Evolutionary conservation across 1,140 invertebrate species (phyloP), one percentile per base, ranked within the genome.

Genomic region (Hydropsyche tenuis): DNA sequence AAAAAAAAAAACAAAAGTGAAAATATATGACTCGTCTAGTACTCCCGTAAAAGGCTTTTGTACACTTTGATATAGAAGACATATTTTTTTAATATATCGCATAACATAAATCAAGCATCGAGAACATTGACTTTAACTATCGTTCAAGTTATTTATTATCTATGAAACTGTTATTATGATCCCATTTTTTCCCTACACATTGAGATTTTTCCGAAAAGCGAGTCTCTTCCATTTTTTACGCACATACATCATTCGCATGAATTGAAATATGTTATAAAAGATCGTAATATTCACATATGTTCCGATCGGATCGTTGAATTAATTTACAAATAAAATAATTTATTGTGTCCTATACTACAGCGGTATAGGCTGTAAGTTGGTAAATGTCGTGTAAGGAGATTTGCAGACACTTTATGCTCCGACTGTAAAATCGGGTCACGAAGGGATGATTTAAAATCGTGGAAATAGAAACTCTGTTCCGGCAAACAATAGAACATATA

Each of bases 91-190:
- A 53, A 53, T 53, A 53, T 53, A 53, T 53, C 48, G 16, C 48
- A 53, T 53, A 53, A 53, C 48, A 53, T 53, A 53, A 53, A 53
- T 53, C 48, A 53, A 16, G 1, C 48, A 53, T 53, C 48, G 48
- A 9, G 48, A 53, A 18, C 48, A 53, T 53, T 16, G 48, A 53
- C 48, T 53, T 53, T 53, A 53, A 53, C 48, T 53, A 53, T 53
- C 48, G 48, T 53, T 53, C 48, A 53, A 53, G 48, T 53, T 53
- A 53, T 53, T 53, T 53, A 53, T 53, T 53, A 53, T 53, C 48
- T 53, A 53, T 53, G 48, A 53, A 53, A 53, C 48, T 53, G 48
- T 37, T 53, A 53, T 53, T 53, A 53, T 53, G 48, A 53, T 53
- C 9, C 48, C 48, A 53, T 53, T 18, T 53, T 18, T 53, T 53